These are phyloP conservation scores for Atethmia centrago DNA, from an alignment of 2,888 invertebrate genomes.

Conservation along the genomic window DNA sequence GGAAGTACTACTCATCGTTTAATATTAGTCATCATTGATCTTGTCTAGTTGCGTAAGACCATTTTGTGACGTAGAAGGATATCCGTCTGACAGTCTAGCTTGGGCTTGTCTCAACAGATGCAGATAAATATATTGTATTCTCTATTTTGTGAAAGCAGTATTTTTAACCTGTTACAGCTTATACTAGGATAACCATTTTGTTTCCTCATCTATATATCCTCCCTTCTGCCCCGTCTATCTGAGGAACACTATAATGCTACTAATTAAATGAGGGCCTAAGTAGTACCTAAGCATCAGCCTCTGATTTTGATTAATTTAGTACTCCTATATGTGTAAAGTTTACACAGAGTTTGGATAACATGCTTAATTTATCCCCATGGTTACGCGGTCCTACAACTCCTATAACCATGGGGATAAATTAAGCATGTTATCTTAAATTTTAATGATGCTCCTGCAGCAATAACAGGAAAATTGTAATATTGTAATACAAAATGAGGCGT, in stretches of 20 bases:
- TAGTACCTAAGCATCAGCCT: too few relatives aligned
- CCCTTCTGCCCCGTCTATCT: too few relatives aligned
- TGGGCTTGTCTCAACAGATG: neutral
- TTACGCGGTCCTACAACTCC: too few relatives aligned
- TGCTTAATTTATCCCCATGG: too few relatives aligned
- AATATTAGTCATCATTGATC: conserved; percentile 15
- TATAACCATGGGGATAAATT: neutral
- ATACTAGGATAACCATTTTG: neutral
- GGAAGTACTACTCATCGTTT: conserved; percentile 3
- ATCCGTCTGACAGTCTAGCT: neutral
- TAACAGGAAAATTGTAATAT: conserved; percentile 28
- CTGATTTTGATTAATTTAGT: too few relatives aligned
- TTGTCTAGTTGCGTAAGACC: neutral
- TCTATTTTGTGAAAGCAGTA: neutral
- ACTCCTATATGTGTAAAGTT: too few relatives aligned
- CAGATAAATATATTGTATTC: neutral
- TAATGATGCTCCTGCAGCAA: conserved; percentile 17
- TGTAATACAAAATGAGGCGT: neutral
- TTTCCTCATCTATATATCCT: neutral
- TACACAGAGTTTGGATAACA: too few relatives aligned
- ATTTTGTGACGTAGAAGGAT: neutral
- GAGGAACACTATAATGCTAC: too few relatives aligned
- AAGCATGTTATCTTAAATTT: neutral
- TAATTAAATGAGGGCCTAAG: too few relatives aligned
- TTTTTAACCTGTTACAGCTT: neutral